Evolutionary conservation across 2,888 invertebrate species (phyloP), one percentile per base, ranked within the genome.

Genomic region (Apotomis capreana): DNA sequence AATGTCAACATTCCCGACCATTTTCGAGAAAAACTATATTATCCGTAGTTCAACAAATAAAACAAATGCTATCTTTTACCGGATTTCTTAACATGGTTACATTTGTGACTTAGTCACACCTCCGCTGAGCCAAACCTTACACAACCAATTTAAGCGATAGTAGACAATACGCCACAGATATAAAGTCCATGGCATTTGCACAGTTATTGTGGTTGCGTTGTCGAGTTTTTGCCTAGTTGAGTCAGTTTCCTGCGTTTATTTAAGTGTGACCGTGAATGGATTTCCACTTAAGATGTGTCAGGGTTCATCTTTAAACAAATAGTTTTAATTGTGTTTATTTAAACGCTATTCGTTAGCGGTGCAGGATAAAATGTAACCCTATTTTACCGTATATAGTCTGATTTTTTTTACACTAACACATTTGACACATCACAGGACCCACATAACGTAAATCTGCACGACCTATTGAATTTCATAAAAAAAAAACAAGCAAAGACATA

Each of bases 201-300:
- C 26, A 36, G 54, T 26, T 26, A 26, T 26, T 26, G 26, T 26
- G 26, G 26, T 26, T 40, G 5, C 3, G 8, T 9, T 15, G 26
- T 51, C 36, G 26, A 57, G 61, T 63, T 55, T 64, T 64, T 64
- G 40, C 54, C 54, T 5, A n/a, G n/a, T 36, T 49, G 55, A 57
- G 26, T 54, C 52, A 9, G 46, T 65, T 65, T 65, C 64, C 64
- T 65, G 65, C 55, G 64, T 54, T 15, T 13, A 64, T 64, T 64
- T 55, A 55, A 64, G 54, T 44, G 36, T 65, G 57, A 57, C 65
- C 65, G 57, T 65, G 46, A 2, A 64, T 64, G 55, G 65, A 46
- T 57, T 65, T 65, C 65, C 57, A 65, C 55, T 57, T 57, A 65
- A 46, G 44, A 57, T 65, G 65, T 57, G 65, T 65, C 65, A 65